phyloP scores from a whole-genome alignment of 2,888 invertebrate species.

The Alentia gelatinosa region DNA sequence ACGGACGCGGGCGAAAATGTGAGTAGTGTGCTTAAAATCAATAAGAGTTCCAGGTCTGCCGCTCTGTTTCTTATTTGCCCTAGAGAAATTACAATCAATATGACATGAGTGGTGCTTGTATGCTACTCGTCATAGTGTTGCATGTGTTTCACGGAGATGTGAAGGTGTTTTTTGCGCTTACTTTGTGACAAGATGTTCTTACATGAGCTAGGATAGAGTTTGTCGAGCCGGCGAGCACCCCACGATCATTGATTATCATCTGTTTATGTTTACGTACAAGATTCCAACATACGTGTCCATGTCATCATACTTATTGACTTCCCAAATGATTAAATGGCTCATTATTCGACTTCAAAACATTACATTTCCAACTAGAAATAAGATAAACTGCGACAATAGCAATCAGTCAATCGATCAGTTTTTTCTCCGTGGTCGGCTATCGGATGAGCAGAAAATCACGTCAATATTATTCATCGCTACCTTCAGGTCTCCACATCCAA shows the following conservation, averaged over 20 bases:
- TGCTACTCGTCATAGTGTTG: neutral
- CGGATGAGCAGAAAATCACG: constrained; percentile 36
- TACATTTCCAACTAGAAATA: neutral
- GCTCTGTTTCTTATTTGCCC: neutral
- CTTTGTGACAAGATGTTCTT: constrained; percentile 18
- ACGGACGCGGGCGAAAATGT: constrained; percentile 52
- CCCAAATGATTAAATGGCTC: neutral
- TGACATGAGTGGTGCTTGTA: neutral
- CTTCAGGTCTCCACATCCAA: constrained; percentile 6
- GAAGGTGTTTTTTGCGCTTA: neutral
- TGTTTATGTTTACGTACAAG: constrained; percentile 44
- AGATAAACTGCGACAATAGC: neutral
- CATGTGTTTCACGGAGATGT: neutral
- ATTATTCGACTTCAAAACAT: neutral
- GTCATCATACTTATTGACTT: neutral
- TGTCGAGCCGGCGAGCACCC: neutral
- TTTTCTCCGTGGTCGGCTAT: neutral
- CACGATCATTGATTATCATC: constrained; percentile 52
- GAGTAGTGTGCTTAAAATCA: constrained; percentile 50
- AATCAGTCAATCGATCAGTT: neutral
- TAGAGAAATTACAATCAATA: neutral
- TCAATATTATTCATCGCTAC: constrained; percentile 22
- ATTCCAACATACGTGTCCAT: neutral
- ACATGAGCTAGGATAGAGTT: neutral
- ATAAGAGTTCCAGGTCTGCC: constrained; percentile 20